Evolutionary conservation across 2,113 vertebrate species (phyloP), one percentile per base, ranked within the genome.

Genomic region (Cottus gobio): DNA sequence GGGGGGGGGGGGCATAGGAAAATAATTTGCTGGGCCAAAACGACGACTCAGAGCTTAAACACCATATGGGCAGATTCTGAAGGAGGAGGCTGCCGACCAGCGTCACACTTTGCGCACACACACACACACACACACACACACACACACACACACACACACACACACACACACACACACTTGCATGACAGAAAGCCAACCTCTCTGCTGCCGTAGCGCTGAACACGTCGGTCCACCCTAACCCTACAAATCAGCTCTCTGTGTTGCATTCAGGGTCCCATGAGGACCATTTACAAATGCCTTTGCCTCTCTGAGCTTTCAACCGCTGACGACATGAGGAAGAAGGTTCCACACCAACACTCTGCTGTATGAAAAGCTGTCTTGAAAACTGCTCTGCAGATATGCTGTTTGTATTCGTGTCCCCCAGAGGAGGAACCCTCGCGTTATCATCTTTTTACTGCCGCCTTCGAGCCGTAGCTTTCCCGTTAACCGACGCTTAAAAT

Each of bases 1-100:
- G n/a, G n/a, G n/a, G n/a, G n/a, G n/a, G n/a, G n/a, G n/a, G n/a
- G n/a, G 58, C 15, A 28, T 30, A 39, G 50, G 5, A 87, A 88
- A 85, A 83, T 77, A 70, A 67, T 85, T 84, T 31, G 62, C 67
- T 67, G 46, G 44, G 78, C 75, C 80, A 77, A 85, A 85, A 30
- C 3, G 5, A 44, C 57, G 22, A 68, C 70, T 61, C 58, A 46
- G 66, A 85, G 83, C 84, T 85, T 60, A 79, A 90, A 87, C 83
- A 84, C 72, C 91, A 90, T 88, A 90, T 91, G 89, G 86, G 89
- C 57, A 20, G 62, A 81, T 56, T 82, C n/a, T 71, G 74, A 77
- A 79, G 65, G 48, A 84, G 80, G 72, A 79, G 34, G 77, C 74
- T 79, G 85, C 64, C 54, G 77, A 82, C 77, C 67, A 34, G 39